Evolutionary conservation across 2,113 vertebrate species (phyloP), one percentile per base, ranked within the genome.

Genomic region (Chlorodrepanis virens): DNA sequence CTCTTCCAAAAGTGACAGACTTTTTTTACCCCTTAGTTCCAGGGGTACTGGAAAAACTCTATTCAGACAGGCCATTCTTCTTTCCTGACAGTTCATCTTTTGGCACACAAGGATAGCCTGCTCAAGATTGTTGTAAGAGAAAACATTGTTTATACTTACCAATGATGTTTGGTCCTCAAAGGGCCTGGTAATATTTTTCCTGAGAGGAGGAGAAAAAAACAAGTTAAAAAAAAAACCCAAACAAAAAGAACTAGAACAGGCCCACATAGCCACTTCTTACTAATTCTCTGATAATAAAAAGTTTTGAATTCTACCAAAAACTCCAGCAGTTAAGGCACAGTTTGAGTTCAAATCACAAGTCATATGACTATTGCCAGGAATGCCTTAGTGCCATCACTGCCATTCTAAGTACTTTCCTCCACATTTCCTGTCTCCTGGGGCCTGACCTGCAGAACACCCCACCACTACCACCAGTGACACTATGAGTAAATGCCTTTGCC

Each of bases 91-190:
- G 54, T 69, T 42, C 56, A 42, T 33, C 25, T 63, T 70, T 27
- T 28, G 18, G 35, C 64, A 83, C 12, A 54, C 1, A 10, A 47
- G 17, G 25, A 47, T 8, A 83, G 40, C 5, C 25, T 33, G 29
- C n/a, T 40, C 47, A 53, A 80, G 79, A 88, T 8, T 24, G 5
- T 53, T 8, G 0, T 7, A 67, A 54, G 28, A 80, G n/a, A 82
- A 71, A 64, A 52, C 1, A 0, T 6, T 5, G 28, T 44, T 93
- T 76, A n/a, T 42, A 98, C 98, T 98, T 80, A 99, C 99, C 98
- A 99, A 64, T 15, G 99, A 99, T 2, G 99, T 99, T 1, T 99
- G 99, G 97, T 99, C 99, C 82, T 99, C 99, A 98, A 99, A 99
- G 11, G 99, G 99, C 33, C 99, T 98, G 17, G 99, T 98, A 74